Conservation (phyloP, 35 echinoderm and acorn worm genomes). For the Ophioderma brevispina region DNA sequence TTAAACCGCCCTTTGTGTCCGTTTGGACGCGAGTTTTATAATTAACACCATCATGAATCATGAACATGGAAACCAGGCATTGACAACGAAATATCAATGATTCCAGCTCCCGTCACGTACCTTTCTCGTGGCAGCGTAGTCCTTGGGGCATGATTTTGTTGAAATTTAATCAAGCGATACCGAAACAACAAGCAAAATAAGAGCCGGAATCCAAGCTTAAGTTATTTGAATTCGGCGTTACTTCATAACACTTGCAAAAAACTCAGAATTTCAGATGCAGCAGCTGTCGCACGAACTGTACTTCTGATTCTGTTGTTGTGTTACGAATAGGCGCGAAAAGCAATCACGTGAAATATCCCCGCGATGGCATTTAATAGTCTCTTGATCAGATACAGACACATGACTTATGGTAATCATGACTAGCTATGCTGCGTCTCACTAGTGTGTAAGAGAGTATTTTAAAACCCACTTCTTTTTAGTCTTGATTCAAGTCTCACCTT, state of each 20-base stretch:
- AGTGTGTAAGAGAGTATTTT: too few species aligned
- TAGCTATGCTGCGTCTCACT: too few species aligned
- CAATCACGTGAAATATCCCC: slow-evolving; percentile 40
- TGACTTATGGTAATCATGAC: too few species aligned
- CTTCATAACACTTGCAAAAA: not conserved
- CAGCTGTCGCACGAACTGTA: not conserved
- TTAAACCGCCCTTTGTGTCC: too few species aligned
- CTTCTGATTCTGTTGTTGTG: not conserved
- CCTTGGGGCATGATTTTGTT: slow-evolving; percentile 67
- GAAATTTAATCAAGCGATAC: not conserved
- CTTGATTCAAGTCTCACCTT: too few species aligned
- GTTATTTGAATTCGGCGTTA: not conserved
- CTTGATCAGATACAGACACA: not conserved
- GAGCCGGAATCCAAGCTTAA: not conserved
- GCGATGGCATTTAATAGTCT: not conserved
- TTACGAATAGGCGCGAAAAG: slow-evolving; percentile 64
- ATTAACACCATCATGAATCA: too few species aligned
- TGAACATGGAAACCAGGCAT: too few species aligned
- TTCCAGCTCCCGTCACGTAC: too few species aligned
- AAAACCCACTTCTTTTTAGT: too few species aligned
- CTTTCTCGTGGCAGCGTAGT: slow-evolving; percentile 90
- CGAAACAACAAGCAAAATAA: not conserved
- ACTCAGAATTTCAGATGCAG: too few species aligned
- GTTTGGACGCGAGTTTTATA: too few species aligned
- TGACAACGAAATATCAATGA: too few species aligned